These are phyloP conservation scores for Capreolus pygargus DNA, from an alignment of 2,113 vertebrate genomes.

Conservation along the genomic window DNA sequence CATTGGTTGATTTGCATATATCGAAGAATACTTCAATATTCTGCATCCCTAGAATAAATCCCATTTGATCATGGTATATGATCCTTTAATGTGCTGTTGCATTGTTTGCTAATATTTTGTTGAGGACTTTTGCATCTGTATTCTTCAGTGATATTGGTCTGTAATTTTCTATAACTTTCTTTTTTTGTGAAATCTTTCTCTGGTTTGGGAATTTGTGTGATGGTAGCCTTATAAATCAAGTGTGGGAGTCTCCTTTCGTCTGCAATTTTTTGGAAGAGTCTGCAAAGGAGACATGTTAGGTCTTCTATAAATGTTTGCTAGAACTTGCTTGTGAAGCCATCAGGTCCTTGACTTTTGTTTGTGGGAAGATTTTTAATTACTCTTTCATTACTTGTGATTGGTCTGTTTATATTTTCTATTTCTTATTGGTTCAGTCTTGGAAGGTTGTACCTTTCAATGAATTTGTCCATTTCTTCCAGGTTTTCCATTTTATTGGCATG, in stretches of 20 bases:
- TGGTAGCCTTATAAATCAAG: background rate
- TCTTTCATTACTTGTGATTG: background rate
- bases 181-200: background rate
- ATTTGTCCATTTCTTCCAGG: background rate
- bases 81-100: background rate
- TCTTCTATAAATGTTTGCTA: background rate
- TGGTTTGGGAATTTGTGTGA: background rate
- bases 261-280: background rate
- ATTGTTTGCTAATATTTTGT: background rate
- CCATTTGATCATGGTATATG: background rate
- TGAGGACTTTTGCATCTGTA: background rate
- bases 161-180: background rate
- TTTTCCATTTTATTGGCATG: background rate
- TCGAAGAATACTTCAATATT: background rate
- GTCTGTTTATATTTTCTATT: background rate
- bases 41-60: background rate
- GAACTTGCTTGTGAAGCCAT: background rate
- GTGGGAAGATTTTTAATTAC: background rate
- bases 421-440: background rate
- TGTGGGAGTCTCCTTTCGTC: background rate
- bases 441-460: background rate
- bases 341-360: background rate
- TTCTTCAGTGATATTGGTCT: background rate
- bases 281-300: background rate
- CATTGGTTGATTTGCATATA: background rate